These are phyloP conservation scores for Phyllotreta cruciferae DNA, from an alignment of 2,888 invertebrate genomes.

Conservation along the genomic window DNA sequence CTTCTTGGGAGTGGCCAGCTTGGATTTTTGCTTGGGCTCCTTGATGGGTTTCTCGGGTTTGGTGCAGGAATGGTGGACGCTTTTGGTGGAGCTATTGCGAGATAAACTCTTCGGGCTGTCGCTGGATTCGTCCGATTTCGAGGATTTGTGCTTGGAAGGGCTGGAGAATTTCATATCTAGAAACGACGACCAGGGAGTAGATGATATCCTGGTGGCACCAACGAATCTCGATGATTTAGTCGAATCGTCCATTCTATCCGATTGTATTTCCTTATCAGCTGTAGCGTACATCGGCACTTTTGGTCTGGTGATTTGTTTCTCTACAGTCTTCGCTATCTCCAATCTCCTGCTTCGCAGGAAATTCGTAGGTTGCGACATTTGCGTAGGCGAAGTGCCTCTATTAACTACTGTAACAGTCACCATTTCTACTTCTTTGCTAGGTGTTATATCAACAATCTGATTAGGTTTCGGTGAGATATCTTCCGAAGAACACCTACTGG, in stretches of 20 bases:
- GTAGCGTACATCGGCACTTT: slow-evolving; percentile 64
- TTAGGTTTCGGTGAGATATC: slow-evolving; percentile 37
- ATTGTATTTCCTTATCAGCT: slow-evolving; percentile 76
- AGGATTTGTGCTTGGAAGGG: slow-evolving; percentile 54
- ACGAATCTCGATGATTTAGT: slow-evolving; percentile 72
- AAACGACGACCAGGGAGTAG: slow-evolving; percentile 71
- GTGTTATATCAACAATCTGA: background rate
- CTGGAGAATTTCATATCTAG: slow-evolving; percentile 63
- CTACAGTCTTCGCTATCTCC: slow-evolving; percentile 75
- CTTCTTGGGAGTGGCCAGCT: slow-evolving; percentile 49
- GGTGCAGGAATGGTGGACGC: slow-evolving; percentile 55
- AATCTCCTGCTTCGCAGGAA: slow-evolving; percentile 72
- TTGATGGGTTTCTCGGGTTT: slow-evolving; percentile 48
- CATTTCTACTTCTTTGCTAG: slow-evolving; percentile 49
- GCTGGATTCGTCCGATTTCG: slow-evolving; percentile 52
- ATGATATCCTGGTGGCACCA: slow-evolving; percentile 63
- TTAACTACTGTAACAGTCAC: slow-evolving; percentile 71
- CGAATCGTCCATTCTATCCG: slow-evolving; percentile 74
- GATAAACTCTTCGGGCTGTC: slow-evolving; percentile 56
- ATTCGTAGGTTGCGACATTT: slow-evolving; percentile 64
- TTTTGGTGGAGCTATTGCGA: slow-evolving; percentile 60
- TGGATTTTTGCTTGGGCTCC: slow-evolving; percentile 48
- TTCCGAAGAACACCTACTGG: slow-evolving; percentile 56
- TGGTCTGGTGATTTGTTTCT: slow-evolving; percentile 71
- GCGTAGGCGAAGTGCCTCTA: slow-evolving; percentile 80